A percentile compares a stretch with the other conserved stretches of the same genome.
Evolutionary conservation across 2,888 invertebrate species (phyloP).

Genomic region (Anodontia alba): DNA sequence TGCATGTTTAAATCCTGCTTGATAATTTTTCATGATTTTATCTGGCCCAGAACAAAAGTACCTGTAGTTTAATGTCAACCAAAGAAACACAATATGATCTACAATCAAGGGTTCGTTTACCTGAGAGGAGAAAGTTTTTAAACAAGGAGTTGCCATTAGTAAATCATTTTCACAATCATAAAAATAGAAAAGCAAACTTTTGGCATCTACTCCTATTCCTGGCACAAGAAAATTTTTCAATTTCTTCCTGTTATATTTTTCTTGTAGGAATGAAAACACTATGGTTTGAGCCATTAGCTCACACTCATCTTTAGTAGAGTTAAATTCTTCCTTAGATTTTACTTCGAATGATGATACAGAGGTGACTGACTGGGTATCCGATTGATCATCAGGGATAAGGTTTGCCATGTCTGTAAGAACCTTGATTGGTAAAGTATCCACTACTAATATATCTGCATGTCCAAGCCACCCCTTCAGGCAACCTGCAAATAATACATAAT

Average conservation of each 20-base stretch:
- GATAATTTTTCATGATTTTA: background rate
- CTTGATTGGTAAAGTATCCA: background rate
- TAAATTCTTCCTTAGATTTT: background rate
- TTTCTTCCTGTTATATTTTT: background rate
- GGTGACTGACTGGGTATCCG: background rate
- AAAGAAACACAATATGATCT: background rate
- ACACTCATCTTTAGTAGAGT: background rate
- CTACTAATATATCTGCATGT: background rate
- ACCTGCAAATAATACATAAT: background rate
- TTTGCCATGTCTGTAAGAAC: background rate
- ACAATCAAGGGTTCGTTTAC: background rate
- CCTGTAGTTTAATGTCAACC: background rate
- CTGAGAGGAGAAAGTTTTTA: background rate
- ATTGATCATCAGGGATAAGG: background rate
- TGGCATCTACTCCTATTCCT: background rate
- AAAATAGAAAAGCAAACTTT: background rate
- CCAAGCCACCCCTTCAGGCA: background rate
- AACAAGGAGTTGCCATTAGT: background rate
- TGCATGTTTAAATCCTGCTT: background rate
- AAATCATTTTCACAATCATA: conserved; percentile 2
- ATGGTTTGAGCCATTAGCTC: background rate
- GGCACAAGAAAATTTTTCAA: background rate
- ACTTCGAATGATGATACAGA: background rate
- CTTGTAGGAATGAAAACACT: background rate
- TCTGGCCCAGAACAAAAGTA: background rate